These are phyloP conservation scores for Endotricha flammealis DNA, from an alignment of 2,888 invertebrate genomes.

Conservation along the genomic window DNA sequence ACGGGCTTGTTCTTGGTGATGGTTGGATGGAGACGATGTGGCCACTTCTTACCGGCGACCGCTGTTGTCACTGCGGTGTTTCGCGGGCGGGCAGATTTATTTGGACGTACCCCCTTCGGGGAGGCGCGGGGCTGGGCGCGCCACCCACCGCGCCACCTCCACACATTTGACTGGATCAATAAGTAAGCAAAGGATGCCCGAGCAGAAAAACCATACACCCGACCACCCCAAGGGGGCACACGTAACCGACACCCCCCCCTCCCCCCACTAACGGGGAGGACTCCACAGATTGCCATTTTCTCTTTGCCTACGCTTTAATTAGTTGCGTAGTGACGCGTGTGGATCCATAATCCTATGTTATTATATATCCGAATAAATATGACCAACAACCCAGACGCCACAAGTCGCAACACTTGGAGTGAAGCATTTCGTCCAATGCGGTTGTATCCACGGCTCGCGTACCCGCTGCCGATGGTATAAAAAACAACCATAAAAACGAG, in stretches of 20 bases:
- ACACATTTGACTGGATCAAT: slow-evolving; percentile 80
- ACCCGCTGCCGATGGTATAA: no score
- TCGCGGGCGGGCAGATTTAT: slow-evolving; percentile 79
- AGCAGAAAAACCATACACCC: slow-evolving; percentile 80
- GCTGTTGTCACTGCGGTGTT: slow-evolving; percentile 78
- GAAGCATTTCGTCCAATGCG: background rate
- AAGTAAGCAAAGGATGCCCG: slow-evolving; percentile 80
- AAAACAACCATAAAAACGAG: no score
- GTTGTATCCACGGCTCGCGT: no score
- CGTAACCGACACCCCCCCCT: slow-evolving; percentile 78
- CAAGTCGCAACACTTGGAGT: background rate
- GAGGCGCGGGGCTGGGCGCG: slow-evolving; percentile 62
- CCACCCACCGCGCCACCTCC: slow-evolving; percentile 76
- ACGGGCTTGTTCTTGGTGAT: slow-evolving; percentile 16
- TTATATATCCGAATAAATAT: slow-evolving; percentile 46
- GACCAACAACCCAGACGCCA: slow-evolving; percentile 1
- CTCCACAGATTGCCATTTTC: slow-evolving; percentile 78
- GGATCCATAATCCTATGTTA: slow-evolving; percentile 69
- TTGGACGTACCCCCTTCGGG: slow-evolving; percentile 75
- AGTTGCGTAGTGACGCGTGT: slow-evolving; percentile 78
- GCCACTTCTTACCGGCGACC: slow-evolving; percentile 71
- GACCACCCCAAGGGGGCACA: slow-evolving; percentile 77
- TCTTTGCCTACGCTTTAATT: slow-evolving; percentile 79
- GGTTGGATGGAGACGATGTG: slow-evolving; percentile 64
- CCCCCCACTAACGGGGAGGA: slow-evolving; percentile 76